Percentiles rank a stretch among this genome's conserved stretches.
phyloP scores from a whole-genome alignment of 2,888 invertebrate species.

The Chymomyza amoena region DNA sequence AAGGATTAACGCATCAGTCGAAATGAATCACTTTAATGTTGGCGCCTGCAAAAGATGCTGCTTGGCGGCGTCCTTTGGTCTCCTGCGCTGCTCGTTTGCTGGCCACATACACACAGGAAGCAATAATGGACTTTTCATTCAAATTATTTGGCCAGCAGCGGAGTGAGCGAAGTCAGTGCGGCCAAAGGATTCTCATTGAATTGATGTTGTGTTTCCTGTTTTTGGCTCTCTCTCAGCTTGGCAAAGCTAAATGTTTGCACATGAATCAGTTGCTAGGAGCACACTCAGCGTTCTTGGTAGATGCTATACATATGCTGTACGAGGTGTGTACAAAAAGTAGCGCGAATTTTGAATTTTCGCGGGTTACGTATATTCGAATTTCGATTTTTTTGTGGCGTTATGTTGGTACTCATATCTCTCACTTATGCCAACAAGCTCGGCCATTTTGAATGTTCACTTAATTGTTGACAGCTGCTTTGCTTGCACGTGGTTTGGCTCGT shows the following conservation, averaged over 20 bases:
- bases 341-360: too few species aligned
- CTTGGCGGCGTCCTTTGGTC: background rate
- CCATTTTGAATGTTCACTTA: too few species aligned
- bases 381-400: too few species aligned
- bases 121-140: constrained; percentile 78
- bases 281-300: background rate
- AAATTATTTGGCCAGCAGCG: constrained; percentile 69
- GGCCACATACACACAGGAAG: constrained; percentile 55
- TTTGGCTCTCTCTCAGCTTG: constrained; percentile 34
- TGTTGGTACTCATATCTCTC: too few species aligned
- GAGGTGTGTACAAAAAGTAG: too few species aligned
- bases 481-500: too few species aligned
- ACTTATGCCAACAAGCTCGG: too few species aligned
- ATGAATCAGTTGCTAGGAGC: constrained; percentile 13
- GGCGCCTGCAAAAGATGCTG: constrained; percentile 60
- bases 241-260: constrained; percentile 27
- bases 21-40: constrained; percentile 61
- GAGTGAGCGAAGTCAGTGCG: constrained; percentile 8
- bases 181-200: constrained; percentile 45
- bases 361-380: too few species aligned
- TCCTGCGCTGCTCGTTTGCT: constrained; percentile 39
- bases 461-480: too few species aligned
- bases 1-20: constrained; percentile 47
- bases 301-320: background rate
- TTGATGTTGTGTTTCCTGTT: constrained; percentile 68